Evolutionary conservation across 2,113 vertebrate genomes (phyloP).

Genomic region (Scomber japonicus): DNA sequence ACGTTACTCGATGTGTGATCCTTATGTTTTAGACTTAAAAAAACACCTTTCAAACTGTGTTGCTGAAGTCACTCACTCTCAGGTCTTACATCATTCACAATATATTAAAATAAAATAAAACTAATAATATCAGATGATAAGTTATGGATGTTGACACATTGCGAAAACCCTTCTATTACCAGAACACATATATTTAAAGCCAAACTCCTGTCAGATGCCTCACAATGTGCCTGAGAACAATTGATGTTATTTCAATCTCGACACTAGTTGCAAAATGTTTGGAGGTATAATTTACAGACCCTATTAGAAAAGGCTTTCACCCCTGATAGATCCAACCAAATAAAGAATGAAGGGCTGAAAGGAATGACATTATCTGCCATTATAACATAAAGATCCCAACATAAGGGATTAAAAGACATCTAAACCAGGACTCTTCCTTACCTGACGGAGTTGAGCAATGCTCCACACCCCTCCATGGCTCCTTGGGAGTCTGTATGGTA

Average conservation of each 20-base stretch:
- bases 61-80: too few relatives aligned
- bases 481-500: conserved; percentile 86
- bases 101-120: too few relatives aligned
- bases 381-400: neutral
- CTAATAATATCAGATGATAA: too few relatives aligned
- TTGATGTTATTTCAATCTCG: neutral
- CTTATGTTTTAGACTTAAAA: too few relatives aligned
- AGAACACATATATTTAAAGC: neutral
- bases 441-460: conserved; percentile 92
- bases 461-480: conserved; percentile 82
- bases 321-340: neutral
- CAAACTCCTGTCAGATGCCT: neutral
- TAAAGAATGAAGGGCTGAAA: neutral
- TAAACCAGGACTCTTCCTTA: conserved; percentile 69
- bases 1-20: too few relatives aligned
- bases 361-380: neutral
- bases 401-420: neutral
- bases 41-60: too few relatives aligned
- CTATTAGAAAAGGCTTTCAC: too few relatives aligned
- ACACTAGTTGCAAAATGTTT: neutral
- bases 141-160: too few relatives aligned
- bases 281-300: too few relatives aligned
- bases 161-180: too few relatives aligned
- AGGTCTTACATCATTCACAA: neutral
- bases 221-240: neutral